Evolutionary conservation across 2,888 invertebrate genomes (phyloP), one percentile per base, ranked within the genome.

Genomic region (Tiliacea aurago): DNA sequence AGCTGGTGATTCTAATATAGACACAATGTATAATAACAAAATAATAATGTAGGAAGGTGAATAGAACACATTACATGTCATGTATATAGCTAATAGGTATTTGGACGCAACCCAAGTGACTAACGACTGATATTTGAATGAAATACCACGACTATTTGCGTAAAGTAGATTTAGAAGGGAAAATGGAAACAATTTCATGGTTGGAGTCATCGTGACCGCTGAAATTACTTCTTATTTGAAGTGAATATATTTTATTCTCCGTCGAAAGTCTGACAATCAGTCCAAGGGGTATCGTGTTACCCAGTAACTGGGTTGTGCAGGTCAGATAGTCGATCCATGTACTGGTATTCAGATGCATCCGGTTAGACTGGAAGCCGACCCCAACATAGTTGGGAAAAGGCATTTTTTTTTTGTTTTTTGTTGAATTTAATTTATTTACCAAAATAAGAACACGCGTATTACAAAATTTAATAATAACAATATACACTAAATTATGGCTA

Each of bases 91-190:
- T 62, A 61, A 78, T 68, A 73, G 72, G 47, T 56, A 74, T 70
- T 88, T 86, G 88, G 86, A 86, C 65, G 23, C 49, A 45, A 63
- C 65, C 87, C 87, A 88, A 86, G 69, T 73, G 59, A 53, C 56
- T 66, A 70, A 71, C 67, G 58, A 55, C 56, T 72, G 70, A 66
- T 70, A 66, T 64, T 71, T 78, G 74, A 84, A 84, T 83, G 70
- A 85, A 84, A 80, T 80, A 67, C 75, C 51, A 61, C 47, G 43
- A 83, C 78, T 79, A 80, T 78, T 74, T 69, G 62, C 66, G 73
- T 67, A 61, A 73, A 73, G 76, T 63, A 77, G 77, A 74, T 69
- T 76, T 56, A 68, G 49, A 41, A 55, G n/a, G 66, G 53, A 73
- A 70, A 72, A 69, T 69, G 28, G 70, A 37, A 59, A 76, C 76